These are phyloP conservation scores for Ceratina japonica DNA, from an alignment of 1,140 invertebrate species.

Conservation along the genomic window DNA sequence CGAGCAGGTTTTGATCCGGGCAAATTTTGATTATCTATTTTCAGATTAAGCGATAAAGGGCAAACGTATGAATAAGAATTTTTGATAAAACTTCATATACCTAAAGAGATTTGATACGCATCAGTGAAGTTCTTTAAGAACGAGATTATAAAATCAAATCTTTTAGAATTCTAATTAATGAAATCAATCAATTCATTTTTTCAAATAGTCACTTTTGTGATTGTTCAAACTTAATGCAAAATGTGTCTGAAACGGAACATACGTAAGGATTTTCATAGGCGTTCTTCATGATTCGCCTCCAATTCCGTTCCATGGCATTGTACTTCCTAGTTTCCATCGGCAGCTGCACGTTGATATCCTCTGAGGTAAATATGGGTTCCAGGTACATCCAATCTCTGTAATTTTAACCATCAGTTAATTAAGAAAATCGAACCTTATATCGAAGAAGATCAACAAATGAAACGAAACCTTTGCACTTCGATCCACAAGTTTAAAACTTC, in stretches of 20 bases:
- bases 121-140: no score
- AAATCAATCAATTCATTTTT: no score
- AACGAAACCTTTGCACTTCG: slow-evolving; percentile 84
- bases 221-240: no score
- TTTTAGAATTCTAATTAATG: no score
- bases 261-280: slow-evolving; percentile 82
- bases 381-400: slow-evolving; percentile 90
- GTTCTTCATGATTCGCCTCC: slow-evolving; percentile 86
- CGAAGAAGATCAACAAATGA: no score
- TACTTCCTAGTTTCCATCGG: slow-evolving; percentile 89
- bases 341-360: slow-evolving; percentile 88
- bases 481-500: slow-evolving; percentile 87
- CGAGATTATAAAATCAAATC: no score
- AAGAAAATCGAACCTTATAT: fast-evolving
- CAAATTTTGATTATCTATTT: slow-evolving; percentile 82
- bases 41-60: no score
- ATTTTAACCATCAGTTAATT: slow-evolving; percentile 14
- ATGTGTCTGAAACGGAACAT: neutral
- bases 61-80: neutral
- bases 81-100: neutral
- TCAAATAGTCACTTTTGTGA: no score
- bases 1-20: slow-evolving; percentile 82
- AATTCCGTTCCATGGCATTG: slow-evolving; percentile 87
- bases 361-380: slow-evolving; percentile 91
- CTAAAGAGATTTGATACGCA: no score